Base-by-base conservation (phyloP, 2,888 invertebrate species). In the Lepidocyrtinus sp. region DNA sequence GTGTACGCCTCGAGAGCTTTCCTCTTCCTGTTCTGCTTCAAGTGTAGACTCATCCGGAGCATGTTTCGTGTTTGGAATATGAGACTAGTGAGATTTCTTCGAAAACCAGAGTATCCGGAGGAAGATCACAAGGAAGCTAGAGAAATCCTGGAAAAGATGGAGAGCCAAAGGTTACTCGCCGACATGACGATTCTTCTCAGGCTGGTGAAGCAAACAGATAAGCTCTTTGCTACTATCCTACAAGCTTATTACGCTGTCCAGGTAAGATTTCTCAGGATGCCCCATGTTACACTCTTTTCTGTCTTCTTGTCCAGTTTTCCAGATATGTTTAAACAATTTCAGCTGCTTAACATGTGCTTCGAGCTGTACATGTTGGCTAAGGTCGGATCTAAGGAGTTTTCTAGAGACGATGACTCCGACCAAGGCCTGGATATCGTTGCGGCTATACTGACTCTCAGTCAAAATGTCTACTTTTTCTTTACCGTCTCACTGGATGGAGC, bases 271-370 rank as follows among this genome's bases (percentile, higher is more conserved):
- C 36, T 36, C 5, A 12, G 12, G 12, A 36, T 36, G 5, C 36
- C 5, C 36, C 5, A 36, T 7, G 12, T 36, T 36, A 36, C 12
- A 36, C 12, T 36, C 5, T 7, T 36, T 36, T 36, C 36, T n/a
- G n/a, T 25, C 0, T 1, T 15, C 55, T 12, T 3, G 25, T 26
- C 21, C 2, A 55, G 26, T 70, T 27, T 17, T 3, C 1, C 61
- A 59, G 27, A 24, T 55, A 36, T 12, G 21, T n/a, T 46, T 17
- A 36, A 21, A 25, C 50, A 45, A n/a, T 72, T 68, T 1, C 24
- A 86, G 83, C 78, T 86, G 21, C 27, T 85, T 1, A 86, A 86
- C 73, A 82, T 86, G 84, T 86, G 86, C 70, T 86, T 86, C 68
- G 86, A 86, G 24, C 63, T 86, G 9, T 86, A 85, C 68, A 85